Evolutionary conservation across 92 coral and sea anemone species (phyloP).

Genomic region (Micromussa lordhowensis): DNA sequence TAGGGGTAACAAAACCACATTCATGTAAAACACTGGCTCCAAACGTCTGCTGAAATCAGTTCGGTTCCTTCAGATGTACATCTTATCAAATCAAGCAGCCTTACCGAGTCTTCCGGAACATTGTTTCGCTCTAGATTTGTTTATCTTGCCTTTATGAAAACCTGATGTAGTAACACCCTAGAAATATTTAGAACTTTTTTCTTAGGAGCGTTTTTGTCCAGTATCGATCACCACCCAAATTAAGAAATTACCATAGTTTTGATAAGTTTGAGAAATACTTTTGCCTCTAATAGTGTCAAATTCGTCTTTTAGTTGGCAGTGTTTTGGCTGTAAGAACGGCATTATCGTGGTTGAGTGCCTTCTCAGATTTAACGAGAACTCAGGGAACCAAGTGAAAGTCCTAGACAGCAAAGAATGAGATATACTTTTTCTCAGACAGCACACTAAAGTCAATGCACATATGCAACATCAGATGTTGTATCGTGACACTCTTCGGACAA

Average conservation of each 20-base stretch:
- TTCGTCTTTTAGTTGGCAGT: background rate
- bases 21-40: conserved; percentile 12
- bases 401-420: background rate
- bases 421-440: background rate
- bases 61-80: conserved; percentile 22
- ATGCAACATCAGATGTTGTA: no score
- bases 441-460: background rate
- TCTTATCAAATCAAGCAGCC: conserved; percentile 9
- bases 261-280: background rate
- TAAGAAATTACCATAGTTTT: background rate
- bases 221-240: background rate
- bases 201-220: background rate
- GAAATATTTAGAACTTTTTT: background rate
- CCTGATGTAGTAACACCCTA: conserved; percentile 8
- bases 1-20: background rate
- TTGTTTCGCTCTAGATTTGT: background rate
- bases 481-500: background rate
- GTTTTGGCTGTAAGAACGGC: background rate
- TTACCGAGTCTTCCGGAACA: background rate
- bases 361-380: background rate
- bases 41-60: conserved; percentile 1
- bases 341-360: background rate
- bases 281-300: background rate
- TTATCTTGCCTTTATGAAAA: background rate
- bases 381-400: background rate